Conservation (phyloP, 2,797 vertebrate genomes). For the Zalophus californianus region DNA sequence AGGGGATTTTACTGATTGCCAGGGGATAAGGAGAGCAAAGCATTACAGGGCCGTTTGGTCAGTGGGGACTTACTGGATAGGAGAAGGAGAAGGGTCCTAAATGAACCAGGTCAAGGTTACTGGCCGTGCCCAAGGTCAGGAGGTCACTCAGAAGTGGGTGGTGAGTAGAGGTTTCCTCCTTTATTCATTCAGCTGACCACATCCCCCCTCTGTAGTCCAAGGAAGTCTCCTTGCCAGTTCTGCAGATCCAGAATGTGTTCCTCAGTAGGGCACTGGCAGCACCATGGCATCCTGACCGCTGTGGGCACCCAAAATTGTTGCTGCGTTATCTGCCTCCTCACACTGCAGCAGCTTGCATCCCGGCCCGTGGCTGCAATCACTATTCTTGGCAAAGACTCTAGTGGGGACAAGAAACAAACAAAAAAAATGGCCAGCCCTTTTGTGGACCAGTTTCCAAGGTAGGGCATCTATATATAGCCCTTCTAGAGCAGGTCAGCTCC, state of each 20-base stretch:
- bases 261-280: not conserved
- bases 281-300: not conserved
- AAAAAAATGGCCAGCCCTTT: not conserved
- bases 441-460: not conserved
- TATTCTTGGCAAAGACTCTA: not conserved
- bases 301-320: not conserved
- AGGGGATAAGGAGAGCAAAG: not conserved
- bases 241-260: no score
- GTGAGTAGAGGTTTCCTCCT: not conserved
- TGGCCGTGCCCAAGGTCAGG: not conserved
- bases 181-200: not conserved
- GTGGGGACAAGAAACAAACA: not conserved
- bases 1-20: not conserved
- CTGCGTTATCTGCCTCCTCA: not conserved
- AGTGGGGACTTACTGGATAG: not conserved
- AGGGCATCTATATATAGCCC: not conserved
- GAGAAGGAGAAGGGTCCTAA: not conserved
- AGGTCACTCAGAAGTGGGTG: not conserved
- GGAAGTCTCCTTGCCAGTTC: not conserved
- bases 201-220: accelerated
- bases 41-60: not conserved
- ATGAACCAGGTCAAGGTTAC: not conserved
- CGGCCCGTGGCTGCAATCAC: not conserved
- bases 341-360: not conserved
- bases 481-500: not conserved